These are phyloP conservation scores for Coregonus suidteri DNA, from an alignment of 2,797 vertebrate genomes.

Conservation along the genomic window DNA sequence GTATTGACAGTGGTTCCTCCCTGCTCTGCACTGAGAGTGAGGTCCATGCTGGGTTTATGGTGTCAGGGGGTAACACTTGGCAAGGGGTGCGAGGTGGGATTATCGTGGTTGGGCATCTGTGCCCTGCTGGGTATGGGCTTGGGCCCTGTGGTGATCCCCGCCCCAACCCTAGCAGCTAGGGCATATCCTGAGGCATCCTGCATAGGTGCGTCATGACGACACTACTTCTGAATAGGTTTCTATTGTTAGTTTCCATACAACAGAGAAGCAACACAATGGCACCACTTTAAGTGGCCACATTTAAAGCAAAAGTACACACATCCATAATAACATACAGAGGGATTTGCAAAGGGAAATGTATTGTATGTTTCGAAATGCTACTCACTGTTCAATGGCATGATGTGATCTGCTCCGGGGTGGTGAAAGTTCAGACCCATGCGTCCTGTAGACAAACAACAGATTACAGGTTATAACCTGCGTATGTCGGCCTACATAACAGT, in stretches of 20 bases:
- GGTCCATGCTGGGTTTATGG: slow-evolving; percentile 47
- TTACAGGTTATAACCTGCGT: slow-evolving; percentile 29
- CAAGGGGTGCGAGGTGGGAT: slow-evolving; percentile 35
- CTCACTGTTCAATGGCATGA: slow-evolving; percentile 97
- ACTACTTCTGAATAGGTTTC: neutral
- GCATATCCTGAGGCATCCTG: neutral
- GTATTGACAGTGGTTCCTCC: slow-evolving; percentile 44
- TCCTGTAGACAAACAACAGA: slow-evolving; percentile 70
- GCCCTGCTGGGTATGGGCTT: slow-evolving; percentile 9
- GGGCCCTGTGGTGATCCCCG: neutral
- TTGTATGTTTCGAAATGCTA: slow-evolving; percentile 45
- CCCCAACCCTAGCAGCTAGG: neutral
- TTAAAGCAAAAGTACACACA: neutral
- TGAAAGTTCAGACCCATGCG: slow-evolving; percentile 98
- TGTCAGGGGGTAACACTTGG: slow-evolving; percentile 45
- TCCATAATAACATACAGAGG: neutral
- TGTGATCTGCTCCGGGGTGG: slow-evolving; percentile 96
- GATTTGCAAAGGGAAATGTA: neutral
- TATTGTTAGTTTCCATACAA: neutral
- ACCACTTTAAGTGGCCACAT: slow-evolving; percentile 6
- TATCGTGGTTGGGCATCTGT: slow-evolving; percentile 49
- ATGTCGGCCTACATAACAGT: slow-evolving; percentile 9
- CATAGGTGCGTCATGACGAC: slow-evolving; percentile 1
- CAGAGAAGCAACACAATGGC: neutral
- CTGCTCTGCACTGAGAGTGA: slow-evolving; percentile 19